These are phyloP conservation scores for Chaetogeoica ovagalla DNA, from an alignment of 2,888 invertebrate genomes.

Conservation along the genomic window DNA sequence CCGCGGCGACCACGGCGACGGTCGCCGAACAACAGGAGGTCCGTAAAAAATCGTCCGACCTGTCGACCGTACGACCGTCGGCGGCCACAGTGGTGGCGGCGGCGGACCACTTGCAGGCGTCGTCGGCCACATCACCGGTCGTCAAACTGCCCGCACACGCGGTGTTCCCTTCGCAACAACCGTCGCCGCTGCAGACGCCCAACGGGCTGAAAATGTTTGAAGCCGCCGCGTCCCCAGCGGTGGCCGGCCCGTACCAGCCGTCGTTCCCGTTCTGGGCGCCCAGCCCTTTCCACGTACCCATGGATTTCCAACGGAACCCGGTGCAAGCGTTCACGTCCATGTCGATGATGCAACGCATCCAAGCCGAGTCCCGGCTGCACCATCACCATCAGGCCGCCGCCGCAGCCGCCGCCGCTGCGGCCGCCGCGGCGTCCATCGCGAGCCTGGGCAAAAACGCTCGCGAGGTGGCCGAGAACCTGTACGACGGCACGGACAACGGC, in stretches of 20 bases:
- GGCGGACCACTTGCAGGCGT: slow-evolving; percentile 57
- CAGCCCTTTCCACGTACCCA: slow-evolving; percentile 64
- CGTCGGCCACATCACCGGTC: slow-evolving; percentile 63
- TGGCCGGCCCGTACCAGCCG: slow-evolving; percentile 59
- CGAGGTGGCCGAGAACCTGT: slow-evolving; percentile 68
- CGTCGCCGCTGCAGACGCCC: slow-evolving; percentile 75
- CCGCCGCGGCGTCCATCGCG: slow-evolving; percentile 55
- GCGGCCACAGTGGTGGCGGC: slow-evolving; percentile 57
- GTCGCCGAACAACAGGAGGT: slow-evolving; percentile 9
- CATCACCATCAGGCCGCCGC: slow-evolving; percentile 54
- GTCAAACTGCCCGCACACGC: slow-evolving; percentile 69
- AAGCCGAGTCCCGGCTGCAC: slow-evolving; percentile 53
- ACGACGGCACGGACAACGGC: slow-evolving; percentile 72
- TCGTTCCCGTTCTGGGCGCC: slow-evolving; percentile 81
- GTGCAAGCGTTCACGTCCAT: slow-evolving; percentile 56
- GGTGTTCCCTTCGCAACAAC: slow-evolving; percentile 59
- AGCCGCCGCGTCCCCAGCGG: slow-evolving; percentile 58
- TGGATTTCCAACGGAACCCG: slow-evolving; percentile 72
- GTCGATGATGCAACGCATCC: slow-evolving; percentile 43
- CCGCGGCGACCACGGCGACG: not conserved
- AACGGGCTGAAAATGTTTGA: no score
- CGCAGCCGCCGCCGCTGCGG: slow-evolving; percentile 51
- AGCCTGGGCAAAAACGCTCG: slow-evolving; percentile 60
- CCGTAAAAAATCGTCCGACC: slow-evolving; percentile 55
- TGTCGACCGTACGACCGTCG: slow-evolving; percentile 57